Evolutionary conservation across 2,888 invertebrate species (phyloP).

Genomic region (Idaea biselata): DNA sequence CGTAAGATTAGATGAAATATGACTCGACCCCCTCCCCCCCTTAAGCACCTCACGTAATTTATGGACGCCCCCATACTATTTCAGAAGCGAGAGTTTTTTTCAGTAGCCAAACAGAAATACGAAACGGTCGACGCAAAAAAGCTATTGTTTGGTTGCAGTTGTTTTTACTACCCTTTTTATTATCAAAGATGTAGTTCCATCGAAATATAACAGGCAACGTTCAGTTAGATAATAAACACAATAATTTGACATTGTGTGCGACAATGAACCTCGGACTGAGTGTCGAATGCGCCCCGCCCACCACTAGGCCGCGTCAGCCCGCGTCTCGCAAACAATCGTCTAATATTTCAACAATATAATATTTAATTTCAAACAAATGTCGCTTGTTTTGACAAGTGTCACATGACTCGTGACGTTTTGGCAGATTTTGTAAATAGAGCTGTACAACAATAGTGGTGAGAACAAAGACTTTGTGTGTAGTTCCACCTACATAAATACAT

Average conservation of each 20-base stretch:
- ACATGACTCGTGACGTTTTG: background rate
- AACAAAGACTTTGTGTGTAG: background rate
- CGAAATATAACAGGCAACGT: background rate
- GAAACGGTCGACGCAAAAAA: background rate
- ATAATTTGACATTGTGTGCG: background rate
- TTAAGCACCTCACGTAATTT: too few species aligned
- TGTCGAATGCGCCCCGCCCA: constrained; percentile 5
- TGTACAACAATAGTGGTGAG: background rate
- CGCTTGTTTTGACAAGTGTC: constrained; percentile 3
- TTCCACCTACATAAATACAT: background rate
- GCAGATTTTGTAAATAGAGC: background rate
- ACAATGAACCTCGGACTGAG: background rate
- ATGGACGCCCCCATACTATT: background rate
- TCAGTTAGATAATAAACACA: background rate
- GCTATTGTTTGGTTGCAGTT: background rate
- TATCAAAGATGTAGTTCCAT: background rate
- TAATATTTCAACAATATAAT: constrained; percentile 29
- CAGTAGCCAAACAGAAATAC: background rate
- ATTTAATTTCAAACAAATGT: constrained; percentile 19
- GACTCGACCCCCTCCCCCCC: too few species aligned
- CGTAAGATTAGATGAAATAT: too few species aligned
- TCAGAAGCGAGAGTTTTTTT: background rate
- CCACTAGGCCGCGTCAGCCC: constrained; percentile 19
- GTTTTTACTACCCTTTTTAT: background rate
- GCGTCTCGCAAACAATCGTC: constrained; percentile 33